A percentile compares a stretch with the other conserved stretches of the same genome.
These are phyloP conservation scores for Bubo bubo DNA, from an alignment of 2,113 vertebrate genomes.

Conservation along the genomic window DNA sequence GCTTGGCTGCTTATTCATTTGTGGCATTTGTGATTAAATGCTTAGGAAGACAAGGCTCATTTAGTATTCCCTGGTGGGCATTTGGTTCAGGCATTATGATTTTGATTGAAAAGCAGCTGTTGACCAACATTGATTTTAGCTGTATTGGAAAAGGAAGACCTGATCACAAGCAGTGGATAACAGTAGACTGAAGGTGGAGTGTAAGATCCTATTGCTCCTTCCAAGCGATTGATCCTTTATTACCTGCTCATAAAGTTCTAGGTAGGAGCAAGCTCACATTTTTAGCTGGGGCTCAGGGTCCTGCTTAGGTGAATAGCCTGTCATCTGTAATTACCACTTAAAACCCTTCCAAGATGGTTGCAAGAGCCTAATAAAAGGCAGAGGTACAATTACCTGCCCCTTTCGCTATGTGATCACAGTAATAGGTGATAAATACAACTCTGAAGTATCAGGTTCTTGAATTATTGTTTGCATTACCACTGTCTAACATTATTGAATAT, in stretches of 20 bases:
- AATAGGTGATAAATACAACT: not conserved
- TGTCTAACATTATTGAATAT: not conserved
- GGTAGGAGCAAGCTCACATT: not conserved
- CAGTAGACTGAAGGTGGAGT: not conserved
- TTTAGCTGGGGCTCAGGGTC: not conserved
- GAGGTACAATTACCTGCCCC: not conserved
- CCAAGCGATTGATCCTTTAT: not conserved
- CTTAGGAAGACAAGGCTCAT: conserved; percentile 30
- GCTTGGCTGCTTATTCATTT: conserved; percentile 25
- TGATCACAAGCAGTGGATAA: not conserved
- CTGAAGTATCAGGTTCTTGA: not conserved
- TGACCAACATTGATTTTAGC: not conserved
- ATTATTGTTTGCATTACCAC: not conserved
- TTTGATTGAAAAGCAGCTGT: conserved; percentile 17
- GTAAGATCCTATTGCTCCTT: not conserved
- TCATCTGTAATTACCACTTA: not conserved
- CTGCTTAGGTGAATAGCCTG: not conserved
- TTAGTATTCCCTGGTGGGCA: conserved; percentile 20
- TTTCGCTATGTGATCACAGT: not conserved
- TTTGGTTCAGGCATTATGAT: not conserved
- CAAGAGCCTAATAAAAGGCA: not conserved
- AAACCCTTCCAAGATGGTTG: not conserved
- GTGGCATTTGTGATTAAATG: conserved; percentile 38
- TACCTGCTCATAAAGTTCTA: not conserved
- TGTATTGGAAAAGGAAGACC: not conserved